Evolutionary conservation across 2,797 vertebrate genomes (phyloP), one percentile per base, ranked within the genome.

Genomic region (Tiaroga cobitis): DNA sequence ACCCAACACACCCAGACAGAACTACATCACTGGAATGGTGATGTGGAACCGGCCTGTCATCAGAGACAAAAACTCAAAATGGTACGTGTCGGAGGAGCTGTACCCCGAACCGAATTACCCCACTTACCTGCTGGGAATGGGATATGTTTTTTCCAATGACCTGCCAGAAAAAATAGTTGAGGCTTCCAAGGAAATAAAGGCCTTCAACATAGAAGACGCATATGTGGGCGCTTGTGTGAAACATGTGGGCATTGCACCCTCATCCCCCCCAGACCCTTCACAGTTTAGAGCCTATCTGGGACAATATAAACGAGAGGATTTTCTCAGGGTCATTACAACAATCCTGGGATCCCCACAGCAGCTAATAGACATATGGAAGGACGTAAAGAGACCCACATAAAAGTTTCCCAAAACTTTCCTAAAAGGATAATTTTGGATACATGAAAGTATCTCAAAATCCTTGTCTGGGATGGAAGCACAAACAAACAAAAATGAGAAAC

Each of bases 171-270:
- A 89, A 56, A 81, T 92, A 0, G 94, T 96, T 8, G 37, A 46
- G 0, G 73, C 39, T 1, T 95, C 94, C 0, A 94, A 95, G 26
- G 67, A 9, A 0, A 37, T 96, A 69, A 91, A 85, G 0, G 77
- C 92, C 0, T 94, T 96, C 46, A 92, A 92, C 85, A 96, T 97
- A 67, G 96, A 97, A 80, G 96, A 97, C 0, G 93, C 90, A 0
- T 97, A 95, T 43, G 85, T 96, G 46, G 97, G 96, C 0, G 34
- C 92, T 54, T 96, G 96, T 85, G 90, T 96, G 82, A 91, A 89
- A 19, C 89, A 83, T 0, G 37, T 96, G 0, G 92, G 92, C 0
- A 0, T 95, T 1, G 0, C 0, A 0, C 87, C 89, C 0, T 91
- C 81, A 0, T 0, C 65, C 3, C 84, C 94, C 1, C 93, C 54